Conservation (phyloP, 2,888 invertebrate species). For the Mechanitis mazaeus region DNA sequence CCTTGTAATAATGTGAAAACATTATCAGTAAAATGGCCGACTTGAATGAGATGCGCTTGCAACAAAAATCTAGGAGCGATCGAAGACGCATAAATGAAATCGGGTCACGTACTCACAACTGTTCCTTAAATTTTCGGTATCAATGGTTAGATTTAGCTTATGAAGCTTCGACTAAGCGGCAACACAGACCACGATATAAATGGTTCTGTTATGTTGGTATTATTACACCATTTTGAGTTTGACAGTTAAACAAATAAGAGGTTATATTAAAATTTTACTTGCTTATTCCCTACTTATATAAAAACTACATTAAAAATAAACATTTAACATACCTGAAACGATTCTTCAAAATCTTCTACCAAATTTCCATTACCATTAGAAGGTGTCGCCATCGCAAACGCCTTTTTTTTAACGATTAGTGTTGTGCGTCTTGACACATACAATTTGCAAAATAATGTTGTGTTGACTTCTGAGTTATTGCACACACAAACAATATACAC, state of each 20-base stretch:
- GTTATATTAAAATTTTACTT: conserved; percentile 42
- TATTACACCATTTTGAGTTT: conserved; percentile 45
- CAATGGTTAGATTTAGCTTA: conserved; percentile 47
- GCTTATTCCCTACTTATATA: conserved; percentile 13
- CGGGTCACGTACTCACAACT: conserved; percentile 70
- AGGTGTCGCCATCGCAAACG: conserved; percentile 81
- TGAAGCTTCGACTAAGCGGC: conserved; percentile 59
- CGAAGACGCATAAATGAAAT: conserved; percentile 60
- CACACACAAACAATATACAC: conserved; percentile 10
- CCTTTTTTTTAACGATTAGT: conserved; percentile 21
- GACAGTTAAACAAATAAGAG: conserved; percentile 33
- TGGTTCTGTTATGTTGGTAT: conserved; percentile 57
- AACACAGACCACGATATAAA: conserved; percentile 48
- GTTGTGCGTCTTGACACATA: conserved; percentile 25
- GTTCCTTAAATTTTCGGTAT: conserved; percentile 35
- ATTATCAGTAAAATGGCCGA: conserved; percentile 75
- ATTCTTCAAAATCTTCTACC: conserved; percentile 93
- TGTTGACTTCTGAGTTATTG: conserved; percentile 9
- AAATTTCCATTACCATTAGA: conserved; percentile 90
- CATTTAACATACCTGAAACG: conserved; percentile 83
- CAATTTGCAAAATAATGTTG: conserved; percentile 16
- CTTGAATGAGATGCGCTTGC: conserved; percentile 63
- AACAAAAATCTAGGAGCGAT: conserved; percentile 58
- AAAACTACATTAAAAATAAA: conserved; percentile 7
- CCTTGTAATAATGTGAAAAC: conserved; percentile 63